phyloP scores from a whole-genome alignment of 2,113 vertebrate species.

The Vidua chalybeata region DNA sequence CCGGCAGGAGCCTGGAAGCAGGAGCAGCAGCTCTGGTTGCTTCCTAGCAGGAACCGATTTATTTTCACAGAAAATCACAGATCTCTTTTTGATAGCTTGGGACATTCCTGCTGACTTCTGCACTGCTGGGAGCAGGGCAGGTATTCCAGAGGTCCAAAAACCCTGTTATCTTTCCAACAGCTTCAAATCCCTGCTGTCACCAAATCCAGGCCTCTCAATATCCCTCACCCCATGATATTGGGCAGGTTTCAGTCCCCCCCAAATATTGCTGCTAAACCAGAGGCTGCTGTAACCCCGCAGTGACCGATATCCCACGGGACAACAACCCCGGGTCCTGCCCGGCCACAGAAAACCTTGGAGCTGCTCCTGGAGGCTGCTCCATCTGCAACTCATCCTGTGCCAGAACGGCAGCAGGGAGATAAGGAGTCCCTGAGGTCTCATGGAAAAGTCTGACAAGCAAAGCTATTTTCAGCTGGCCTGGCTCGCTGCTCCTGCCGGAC shows the following conservation, averaged over 20 bases:
- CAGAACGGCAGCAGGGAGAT: background rate
- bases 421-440: background rate
- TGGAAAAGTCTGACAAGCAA: constrained; percentile 31
- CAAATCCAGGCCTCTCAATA: background rate
- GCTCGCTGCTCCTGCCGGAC: background rate
- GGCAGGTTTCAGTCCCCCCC: background rate
- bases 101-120: background rate
- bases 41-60: background rate
- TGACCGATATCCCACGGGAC: fast-evolving
- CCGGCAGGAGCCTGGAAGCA: background rate
- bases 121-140: background rate
- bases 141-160: background rate
- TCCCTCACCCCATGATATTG: fast-evolving
- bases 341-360: background rate
- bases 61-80: background rate
- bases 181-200: background rate
- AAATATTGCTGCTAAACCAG: background rate
- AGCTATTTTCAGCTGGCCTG: constrained; percentile 31
- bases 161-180: background rate
- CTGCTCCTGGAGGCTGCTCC: background rate
- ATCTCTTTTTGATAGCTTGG: fast-evolving
- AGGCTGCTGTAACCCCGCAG: background rate
- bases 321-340: fast-evolving
- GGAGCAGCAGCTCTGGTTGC: background rate
- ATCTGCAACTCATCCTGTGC: background rate